phyloP scores from a whole-genome alignment of 2,888 invertebrate genomes.

The Diadromus collaris region DNA sequence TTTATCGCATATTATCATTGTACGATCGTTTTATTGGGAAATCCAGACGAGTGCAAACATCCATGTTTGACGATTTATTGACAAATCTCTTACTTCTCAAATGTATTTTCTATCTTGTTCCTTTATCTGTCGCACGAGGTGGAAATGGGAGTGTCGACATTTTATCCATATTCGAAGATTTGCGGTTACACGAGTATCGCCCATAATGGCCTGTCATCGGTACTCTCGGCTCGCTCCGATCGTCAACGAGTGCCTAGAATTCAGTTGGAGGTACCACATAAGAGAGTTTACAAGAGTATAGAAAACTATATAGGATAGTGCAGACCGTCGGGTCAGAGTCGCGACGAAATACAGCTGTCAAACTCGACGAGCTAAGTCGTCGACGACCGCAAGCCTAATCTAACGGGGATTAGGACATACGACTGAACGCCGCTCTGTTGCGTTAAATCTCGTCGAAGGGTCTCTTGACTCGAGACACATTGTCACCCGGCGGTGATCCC shows the following conservation, averaged over 20 bases:
- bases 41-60: not conserved
- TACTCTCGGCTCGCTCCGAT: slow-evolving; percentile 10
- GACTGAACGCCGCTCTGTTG: slow-evolving; percentile 49
- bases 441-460: slow-evolving; percentile 65
- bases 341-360: slow-evolving; percentile 56
- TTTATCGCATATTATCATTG: slow-evolving; percentile 13
- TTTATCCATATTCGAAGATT: slow-evolving; percentile 29
- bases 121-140: not conserved
- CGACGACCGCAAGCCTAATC: slow-evolving; percentile 54
- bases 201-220: slow-evolving; percentile 24
- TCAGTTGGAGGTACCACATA: not conserved
- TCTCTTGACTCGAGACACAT: slow-evolving; percentile 76
- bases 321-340: not conserved
- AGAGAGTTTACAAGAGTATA: not conserved
- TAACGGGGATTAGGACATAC: slow-evolving; percentile 44
- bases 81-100: slow-evolving; percentile 6
- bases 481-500: slow-evolving; percentile 68
- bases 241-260: slow-evolving; percentile 5
- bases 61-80: slow-evolving; percentile 35
- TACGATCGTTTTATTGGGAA: slow-evolving; percentile 29
- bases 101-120: not conserved
- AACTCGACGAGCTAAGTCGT: slow-evolving; percentile 37
- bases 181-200: slow-evolving; percentile 1
- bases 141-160: slow-evolving; percentile 18
- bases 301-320: not conserved